Percentiles rank a stretch among this genome's conserved stretches.
phyloP scores from a whole-genome alignment of 2,888 invertebrate genomes.

The Cantharis flavilabris region DNA sequence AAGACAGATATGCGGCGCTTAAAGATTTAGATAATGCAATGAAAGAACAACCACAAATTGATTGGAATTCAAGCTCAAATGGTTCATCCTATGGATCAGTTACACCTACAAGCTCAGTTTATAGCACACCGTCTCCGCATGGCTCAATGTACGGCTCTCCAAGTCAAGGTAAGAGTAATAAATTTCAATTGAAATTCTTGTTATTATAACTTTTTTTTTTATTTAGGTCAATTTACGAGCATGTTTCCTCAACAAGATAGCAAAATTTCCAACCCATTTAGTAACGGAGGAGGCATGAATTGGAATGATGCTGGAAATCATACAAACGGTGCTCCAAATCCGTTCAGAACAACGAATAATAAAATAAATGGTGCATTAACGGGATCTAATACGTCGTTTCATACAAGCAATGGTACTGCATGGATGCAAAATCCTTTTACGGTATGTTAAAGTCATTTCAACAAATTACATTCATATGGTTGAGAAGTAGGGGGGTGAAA shows the following conservation, averaged over 20 bases:
- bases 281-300: conserved; percentile 13
- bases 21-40: conserved; percentile 87
- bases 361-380: conserved; percentile 30
- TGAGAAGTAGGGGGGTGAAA: neutral
- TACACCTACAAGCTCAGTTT: conserved; percentile 51
- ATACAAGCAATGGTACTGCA: conserved; percentile 31
- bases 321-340: conserved; percentile 40
- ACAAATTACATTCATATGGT: conserved; percentile 34
- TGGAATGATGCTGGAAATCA: conserved; percentile 15
- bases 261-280: conserved; percentile 39
- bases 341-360: conserved; percentile 43
- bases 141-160: conserved; percentile 54
- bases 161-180: conserved; percentile 50
- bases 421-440: conserved; percentile 14
- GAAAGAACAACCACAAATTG: conserved; percentile 60
- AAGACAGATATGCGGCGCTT: conserved; percentile 93
- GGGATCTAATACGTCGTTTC: conserved; percentile 11
- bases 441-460: conserved; percentile 49
- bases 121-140: conserved; percentile 53
- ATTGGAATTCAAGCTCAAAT: conserved; percentile 51
- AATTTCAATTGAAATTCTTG: neutral
- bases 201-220: conserved; percentile 6
- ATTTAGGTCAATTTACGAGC: conserved; percentile 51
- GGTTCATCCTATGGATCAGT: conserved; percentile 52
- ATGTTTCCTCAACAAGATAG: conserved; percentile 44